Conservation (phyloP, 2,797 vertebrate species). For the Xiphorhynchus erythropygius region DNA sequence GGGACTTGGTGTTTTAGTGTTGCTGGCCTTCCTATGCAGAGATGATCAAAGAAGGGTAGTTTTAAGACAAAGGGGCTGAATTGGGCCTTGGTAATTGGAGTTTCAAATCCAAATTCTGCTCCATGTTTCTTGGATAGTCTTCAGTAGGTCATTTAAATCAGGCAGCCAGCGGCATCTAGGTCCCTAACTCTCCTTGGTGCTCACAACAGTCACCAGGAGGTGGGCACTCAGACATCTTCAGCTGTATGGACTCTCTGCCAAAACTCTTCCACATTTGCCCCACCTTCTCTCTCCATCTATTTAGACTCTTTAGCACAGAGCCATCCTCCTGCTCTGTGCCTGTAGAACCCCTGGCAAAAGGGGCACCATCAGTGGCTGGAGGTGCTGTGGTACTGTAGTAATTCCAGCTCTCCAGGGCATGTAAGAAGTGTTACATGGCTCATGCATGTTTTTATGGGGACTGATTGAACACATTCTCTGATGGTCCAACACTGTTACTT, state of each 20-base stretch:
- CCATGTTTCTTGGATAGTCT: neutral
- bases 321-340: neutral
- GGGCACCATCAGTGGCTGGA: neutral
- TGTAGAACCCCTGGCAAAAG: neutral
- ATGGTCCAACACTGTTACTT: neutral
- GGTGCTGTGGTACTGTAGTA: neutral
- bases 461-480: neutral
- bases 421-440: neutral
- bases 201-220: neutral
- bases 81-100: neutral
- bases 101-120: neutral
- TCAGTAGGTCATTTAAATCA: neutral
- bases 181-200: neutral
- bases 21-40: neutral
- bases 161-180: neutral
- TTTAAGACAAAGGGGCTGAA: neutral
- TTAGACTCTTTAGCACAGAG: neutral
- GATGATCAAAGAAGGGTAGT: neutral
- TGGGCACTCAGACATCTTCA: neutral
- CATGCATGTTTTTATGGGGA: neutral
- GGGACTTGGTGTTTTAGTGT: neutral
- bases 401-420: neutral
- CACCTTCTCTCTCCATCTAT: neutral
- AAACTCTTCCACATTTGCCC: accelerated
- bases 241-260: neutral